Evolutionary conservation across 2,113 vertebrate genomes (phyloP).

Genomic region (Microtus ochrogaster): DNA sequence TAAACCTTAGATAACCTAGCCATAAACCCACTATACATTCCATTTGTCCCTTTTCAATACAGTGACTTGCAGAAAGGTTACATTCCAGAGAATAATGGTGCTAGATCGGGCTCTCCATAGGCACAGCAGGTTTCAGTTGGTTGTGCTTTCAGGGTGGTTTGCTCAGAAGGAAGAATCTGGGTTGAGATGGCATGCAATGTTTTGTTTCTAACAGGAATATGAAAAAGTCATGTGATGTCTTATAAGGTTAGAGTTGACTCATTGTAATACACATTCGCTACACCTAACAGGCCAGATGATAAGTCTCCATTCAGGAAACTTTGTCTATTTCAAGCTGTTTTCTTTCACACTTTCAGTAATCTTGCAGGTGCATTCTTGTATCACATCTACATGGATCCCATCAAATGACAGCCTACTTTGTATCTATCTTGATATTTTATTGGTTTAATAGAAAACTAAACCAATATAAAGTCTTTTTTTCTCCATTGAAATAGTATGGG

Average conservation of each 20-base stretch:
- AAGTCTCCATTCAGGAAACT: not conserved
- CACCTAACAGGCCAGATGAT: not conserved
- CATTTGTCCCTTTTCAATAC: not conserved
- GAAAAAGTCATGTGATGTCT: not conserved
- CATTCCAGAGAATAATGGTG: not conserved
- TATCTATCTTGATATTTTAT: not conserved
- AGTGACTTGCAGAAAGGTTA: not conserved
- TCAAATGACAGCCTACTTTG: not conserved
- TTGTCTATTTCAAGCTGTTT: not conserved
- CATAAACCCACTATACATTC: not conserved
- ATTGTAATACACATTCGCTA: not conserved
- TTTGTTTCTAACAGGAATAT: not conserved
- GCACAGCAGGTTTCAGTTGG: rapidly evolving
- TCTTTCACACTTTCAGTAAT: not conserved
- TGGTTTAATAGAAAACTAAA: not conserved
- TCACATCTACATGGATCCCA: not conserved
- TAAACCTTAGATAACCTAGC: not conserved
- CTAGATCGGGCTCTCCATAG: not conserved
- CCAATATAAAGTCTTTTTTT: no score
- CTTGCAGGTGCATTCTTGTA: not conserved
- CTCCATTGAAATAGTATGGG: not conserved
- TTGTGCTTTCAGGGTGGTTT: not conserved
- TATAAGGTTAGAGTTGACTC: not conserved
- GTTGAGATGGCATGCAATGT: not conserved
- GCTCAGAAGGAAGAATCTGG: not conserved